A percentile compares a stretch with the other conserved stretches of the same genome.
Conservation (phyloP, 2,797 vertebrate species). For the Anguilla obscura region DNA sequence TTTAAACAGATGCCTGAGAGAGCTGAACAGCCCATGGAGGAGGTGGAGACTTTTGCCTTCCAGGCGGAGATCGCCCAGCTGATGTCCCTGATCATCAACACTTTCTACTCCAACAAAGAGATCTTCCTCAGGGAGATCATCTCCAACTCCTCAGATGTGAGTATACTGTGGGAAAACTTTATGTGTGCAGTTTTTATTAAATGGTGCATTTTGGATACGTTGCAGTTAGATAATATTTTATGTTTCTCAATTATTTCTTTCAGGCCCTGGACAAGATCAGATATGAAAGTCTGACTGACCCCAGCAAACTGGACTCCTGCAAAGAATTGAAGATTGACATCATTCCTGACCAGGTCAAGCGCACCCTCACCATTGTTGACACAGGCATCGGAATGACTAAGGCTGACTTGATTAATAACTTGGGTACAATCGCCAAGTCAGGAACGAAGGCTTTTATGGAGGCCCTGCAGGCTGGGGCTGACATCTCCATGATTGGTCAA, state of each 20-base stretch:
- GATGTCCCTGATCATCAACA: too few species aligned
- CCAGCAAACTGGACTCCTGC: conserved; percentile 68
- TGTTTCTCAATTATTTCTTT: neutral
- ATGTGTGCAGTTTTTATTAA: neutral
- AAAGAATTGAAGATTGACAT: conserved; percentile 68
- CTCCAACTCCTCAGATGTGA: conserved; percentile 73
- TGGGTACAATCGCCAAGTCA: too few species aligned
- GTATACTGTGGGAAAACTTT: conserved; percentile 35
- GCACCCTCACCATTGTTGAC: conserved; percentile 57
- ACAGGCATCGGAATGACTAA: too few species aligned
- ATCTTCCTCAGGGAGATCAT: too few species aligned
- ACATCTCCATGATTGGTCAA: too few species aligned
- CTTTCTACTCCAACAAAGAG: too few species aligned
- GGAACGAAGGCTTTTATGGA: too few species aligned
- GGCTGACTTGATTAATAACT: too few species aligned
- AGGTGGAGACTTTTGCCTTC: conserved; percentile 41
- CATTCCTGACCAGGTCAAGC: conserved; percentile 62
- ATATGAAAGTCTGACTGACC: conserved; percentile 70
- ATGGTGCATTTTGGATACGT: neutral
- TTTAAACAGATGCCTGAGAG: conserved; percentile 65
- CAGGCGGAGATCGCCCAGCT: too few species aligned
- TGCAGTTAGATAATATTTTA: conserved; percentile 2
- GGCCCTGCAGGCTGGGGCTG: too few species aligned
- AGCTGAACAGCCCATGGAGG: conserved; percentile 59
- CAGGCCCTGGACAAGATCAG: conserved; percentile 72